Percentiles rank a stretch among this genome's conserved stretches.
These are phyloP conservation scores for Tachycineta bicolor DNA, from an alignment of 2,113 vertebrate genomes.

Conservation along the genomic window DNA sequence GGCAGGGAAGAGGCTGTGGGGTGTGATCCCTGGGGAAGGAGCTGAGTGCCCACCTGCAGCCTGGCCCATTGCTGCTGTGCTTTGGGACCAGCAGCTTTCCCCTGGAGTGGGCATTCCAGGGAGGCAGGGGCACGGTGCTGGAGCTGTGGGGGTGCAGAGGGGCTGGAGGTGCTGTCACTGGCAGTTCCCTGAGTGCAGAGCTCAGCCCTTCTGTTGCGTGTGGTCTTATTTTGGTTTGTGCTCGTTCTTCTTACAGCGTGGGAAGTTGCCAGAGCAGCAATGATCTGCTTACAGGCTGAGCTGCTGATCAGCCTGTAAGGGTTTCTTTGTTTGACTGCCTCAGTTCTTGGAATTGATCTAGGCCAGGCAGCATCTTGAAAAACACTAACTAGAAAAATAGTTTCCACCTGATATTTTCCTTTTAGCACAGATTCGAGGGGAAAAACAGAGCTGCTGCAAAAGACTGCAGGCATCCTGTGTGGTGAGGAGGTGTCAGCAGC, in stretches of 20 bases:
- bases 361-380: slow-evolving; percentile 39
- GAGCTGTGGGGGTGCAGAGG: neutral
- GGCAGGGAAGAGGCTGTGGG: neutral
- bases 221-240: slow-evolving; percentile 19
- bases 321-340: slow-evolving; percentile 38
- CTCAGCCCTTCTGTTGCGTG: neutral
- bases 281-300: too few species aligned
- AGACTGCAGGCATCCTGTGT: slow-evolving; percentile 8
- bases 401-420: slow-evolving; percentile 14
- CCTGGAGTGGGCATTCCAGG: neutral
- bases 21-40: neutral
- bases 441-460: neutral
- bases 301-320: neutral
- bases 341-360: slow-evolving; percentile 56
- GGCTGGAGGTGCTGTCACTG: neutral
- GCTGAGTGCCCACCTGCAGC: neutral
- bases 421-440: neutral
- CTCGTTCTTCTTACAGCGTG: slow-evolving; percentile 3
- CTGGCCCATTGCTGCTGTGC: neutral
- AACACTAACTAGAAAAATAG: slow-evolving; percentile 43
- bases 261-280: slow-evolving; percentile 19
- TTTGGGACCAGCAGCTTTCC: neutral
- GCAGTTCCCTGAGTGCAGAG: neutral
- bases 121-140: accelerated
- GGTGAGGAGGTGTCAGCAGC: slow-evolving; percentile 19